Evolutionary conservation across 2,888 invertebrate species (phyloP).

Genomic region (Therioaphis trifolii): DNA sequence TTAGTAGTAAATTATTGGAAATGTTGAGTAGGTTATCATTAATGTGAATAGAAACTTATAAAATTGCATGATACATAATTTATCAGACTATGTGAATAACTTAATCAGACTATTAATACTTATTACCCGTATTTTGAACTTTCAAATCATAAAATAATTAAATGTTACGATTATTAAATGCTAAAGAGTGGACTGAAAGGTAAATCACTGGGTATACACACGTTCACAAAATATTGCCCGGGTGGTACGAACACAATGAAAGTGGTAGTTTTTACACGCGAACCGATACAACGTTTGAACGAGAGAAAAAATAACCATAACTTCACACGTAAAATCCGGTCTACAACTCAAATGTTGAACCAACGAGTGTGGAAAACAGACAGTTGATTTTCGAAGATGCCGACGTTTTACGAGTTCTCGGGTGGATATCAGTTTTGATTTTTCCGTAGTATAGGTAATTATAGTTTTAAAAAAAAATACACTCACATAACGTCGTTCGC

Average conservation of each 20-base stretch:
- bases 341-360: neutral
- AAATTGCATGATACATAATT: neutral
- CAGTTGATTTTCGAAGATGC: neutral
- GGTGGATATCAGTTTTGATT: neutral
- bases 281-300: too few species aligned
- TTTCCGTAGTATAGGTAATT: neutral
- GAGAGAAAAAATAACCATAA: neutral
- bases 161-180: too few species aligned
- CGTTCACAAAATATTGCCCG: too few species aligned
- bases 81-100: neutral
- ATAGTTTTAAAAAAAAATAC: neutral
- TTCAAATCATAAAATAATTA: too few species aligned
- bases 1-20: neutral
- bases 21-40: conserved; percentile 11
- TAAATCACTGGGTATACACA: too few species aligned
- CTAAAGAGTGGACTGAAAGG: too few species aligned
- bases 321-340: neutral
- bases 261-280: too few species aligned
- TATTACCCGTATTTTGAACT: neutral
- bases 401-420: too few species aligned
- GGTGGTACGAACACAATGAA: too few species aligned
- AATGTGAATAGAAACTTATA: neutral
- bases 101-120: neutral
- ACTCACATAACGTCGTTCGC: conserved; percentile 42
- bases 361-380: neutral